phyloP scores from a whole-genome alignment of 2,113 vertebrate genomes.

The Martes martes region DNA sequence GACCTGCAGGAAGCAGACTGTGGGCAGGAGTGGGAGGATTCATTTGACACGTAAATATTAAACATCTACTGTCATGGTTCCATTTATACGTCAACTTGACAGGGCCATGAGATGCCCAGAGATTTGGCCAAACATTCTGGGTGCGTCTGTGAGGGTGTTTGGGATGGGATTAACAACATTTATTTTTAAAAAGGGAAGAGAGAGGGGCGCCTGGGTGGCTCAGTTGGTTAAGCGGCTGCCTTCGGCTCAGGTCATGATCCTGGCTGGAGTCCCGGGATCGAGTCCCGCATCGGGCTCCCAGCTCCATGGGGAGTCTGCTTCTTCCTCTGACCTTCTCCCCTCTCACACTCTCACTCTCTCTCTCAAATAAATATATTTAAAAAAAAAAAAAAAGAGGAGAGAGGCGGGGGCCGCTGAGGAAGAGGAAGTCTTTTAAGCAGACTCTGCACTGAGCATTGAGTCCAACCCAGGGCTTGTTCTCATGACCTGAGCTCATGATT shows the following conservation, averaged over 20 bases:
- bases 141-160: not conserved
- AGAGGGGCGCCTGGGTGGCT: no score
- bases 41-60: not conserved
- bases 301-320: no score
- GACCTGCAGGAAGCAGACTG: not conserved
- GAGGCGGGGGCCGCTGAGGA: fast-evolving
- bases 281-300: no score
- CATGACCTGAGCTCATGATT: not conserved
- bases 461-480: not conserved
- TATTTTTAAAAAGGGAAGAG: not conserved
- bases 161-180: not conserved
- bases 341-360: no score
- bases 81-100: not conserved
- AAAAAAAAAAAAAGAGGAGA: no score
- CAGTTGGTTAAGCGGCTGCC: no score
- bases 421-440: not conserved
- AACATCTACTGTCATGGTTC: not conserved
- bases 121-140: not conserved
- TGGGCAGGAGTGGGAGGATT: not conserved
- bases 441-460: not conserved
- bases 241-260: no score
- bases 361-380: no score
- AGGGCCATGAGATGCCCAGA: not conserved
- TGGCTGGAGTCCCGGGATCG: no score
- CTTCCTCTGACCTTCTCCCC: no score